Conservation (phyloP, 2,888 invertebrate genomes). For the Plagodis dolabraria region DNA sequence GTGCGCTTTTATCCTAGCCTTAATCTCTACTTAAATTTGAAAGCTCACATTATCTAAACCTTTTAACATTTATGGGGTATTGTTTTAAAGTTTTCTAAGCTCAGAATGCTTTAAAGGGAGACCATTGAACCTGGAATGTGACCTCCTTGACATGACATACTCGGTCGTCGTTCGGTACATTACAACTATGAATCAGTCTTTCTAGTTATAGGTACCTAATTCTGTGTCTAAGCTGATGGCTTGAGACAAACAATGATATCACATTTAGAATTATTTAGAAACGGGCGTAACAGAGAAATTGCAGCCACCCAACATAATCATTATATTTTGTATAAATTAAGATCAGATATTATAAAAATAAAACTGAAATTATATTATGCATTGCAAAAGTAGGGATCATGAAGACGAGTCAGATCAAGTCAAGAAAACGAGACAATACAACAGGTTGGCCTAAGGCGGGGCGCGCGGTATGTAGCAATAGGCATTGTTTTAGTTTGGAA, state of each 20-base stretch:
- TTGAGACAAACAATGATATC: constrained; percentile 52
- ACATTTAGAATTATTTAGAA: constrained; percentile 29
- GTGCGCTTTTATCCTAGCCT: constrained; percentile 29
- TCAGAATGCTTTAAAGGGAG: constrained; percentile 62
- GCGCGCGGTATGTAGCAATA: constrained; percentile 55
- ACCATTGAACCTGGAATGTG: constrained; percentile 73
- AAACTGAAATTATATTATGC: no score
- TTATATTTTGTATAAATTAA: background rate
- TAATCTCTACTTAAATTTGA: constrained; percentile 60
- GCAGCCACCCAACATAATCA: background rate
- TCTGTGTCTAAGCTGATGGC: constrained; percentile 38
- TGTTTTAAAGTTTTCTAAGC: constrained; percentile 66
- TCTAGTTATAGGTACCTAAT: constrained; percentile 42
- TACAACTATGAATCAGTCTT: constrained; percentile 66
- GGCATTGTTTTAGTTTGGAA: constrained; percentile 53
- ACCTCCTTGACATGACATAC: constrained; percentile 62
- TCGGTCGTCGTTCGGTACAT: constrained; percentile 45
- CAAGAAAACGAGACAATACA: constrained; percentile 47
- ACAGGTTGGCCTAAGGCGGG: constrained; percentile 45
- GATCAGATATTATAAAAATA: constrained; percentile 11
- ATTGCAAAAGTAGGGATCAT: constrained; percentile 11
- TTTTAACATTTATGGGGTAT: constrained; percentile 64
- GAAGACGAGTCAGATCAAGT: constrained; percentile 28
- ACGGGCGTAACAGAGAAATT: constrained; percentile 14
- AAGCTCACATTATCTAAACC: constrained; percentile 59